phyloP scores from a whole-genome alignment of 92 coral and sea anemone species.

The Isaurus tuberculatus region DNA sequence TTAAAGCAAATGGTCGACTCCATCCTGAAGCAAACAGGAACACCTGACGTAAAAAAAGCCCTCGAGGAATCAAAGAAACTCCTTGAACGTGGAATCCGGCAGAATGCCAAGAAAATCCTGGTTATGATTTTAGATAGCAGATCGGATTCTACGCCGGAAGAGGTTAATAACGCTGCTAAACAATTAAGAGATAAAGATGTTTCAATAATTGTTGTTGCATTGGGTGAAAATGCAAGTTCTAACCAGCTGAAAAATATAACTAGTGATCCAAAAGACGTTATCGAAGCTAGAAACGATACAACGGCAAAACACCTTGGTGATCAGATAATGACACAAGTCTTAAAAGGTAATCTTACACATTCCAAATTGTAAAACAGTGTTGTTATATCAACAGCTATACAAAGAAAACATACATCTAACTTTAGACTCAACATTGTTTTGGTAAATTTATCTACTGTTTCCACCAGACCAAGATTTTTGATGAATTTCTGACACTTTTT shows the following conservation, averaged over 20 bases:
- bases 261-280: conserved; percentile 54
- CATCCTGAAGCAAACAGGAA: conserved; percentile 56
- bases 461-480: no score
- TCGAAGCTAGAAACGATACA: conserved; percentile 48
- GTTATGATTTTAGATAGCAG: conserved; percentile 66
- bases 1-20: conserved; percentile 56
- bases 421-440: no score
- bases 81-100: conserved; percentile 57
- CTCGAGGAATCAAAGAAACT: conserved; percentile 55
- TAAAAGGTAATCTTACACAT: conserved; percentile 57
- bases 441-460: no score
- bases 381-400: not conserved
- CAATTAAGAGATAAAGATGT: conserved; percentile 63
- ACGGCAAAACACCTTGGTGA: conserved; percentile 62
- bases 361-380: not conserved
- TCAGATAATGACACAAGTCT: conserved; percentile 61
- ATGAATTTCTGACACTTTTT: no score
- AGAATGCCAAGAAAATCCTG: conserved; percentile 70
- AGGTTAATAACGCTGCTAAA: conserved; percentile 52
- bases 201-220: conserved; percentile 68
- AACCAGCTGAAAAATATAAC: conserved; percentile 54
- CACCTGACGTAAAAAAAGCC: conserved; percentile 54
- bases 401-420: not conserved
- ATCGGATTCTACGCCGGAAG: conserved; percentile 57
- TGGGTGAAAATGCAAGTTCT: conserved; percentile 65